These are phyloP conservation scores for Hypotaenidia okinawae DNA, from an alignment of 2,797 vertebrate species.

Conservation along the genomic window DNA sequence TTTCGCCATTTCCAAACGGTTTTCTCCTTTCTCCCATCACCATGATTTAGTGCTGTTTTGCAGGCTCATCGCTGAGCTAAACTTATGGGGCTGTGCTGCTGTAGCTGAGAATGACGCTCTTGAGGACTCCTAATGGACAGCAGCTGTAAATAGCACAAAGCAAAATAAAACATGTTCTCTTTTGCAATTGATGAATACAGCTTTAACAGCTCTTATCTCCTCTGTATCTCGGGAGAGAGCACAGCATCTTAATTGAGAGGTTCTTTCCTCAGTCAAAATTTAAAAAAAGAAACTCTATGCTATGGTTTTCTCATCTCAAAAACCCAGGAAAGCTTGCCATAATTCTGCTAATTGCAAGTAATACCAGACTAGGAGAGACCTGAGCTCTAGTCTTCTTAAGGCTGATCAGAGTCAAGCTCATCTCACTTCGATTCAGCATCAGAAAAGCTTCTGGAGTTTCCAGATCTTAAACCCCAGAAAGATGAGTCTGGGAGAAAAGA, in stretches of 20 bases:
- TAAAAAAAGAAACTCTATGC: not conserved
- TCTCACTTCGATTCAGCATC: not conserved
- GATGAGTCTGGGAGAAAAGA: rapidly evolving
- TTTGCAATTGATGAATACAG: constrained; percentile 49
- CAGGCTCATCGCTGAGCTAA: constrained; percentile 55
- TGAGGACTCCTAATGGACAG: constrained; percentile 72
- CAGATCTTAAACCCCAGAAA: not conserved
- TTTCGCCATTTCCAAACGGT: constrained; percentile 37
- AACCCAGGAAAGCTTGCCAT: not conserved
- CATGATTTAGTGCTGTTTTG: constrained; percentile 69
- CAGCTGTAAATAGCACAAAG: constrained; percentile 71
- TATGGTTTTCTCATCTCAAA: not conserved
- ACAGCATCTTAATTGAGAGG: not conserved
- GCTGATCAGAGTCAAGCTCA: not conserved
- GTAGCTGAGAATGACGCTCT: constrained; percentile 65
- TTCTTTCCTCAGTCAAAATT: not conserved
- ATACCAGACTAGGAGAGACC: not conserved
- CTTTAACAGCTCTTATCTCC: constrained; percentile 59
- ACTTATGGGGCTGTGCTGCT: constrained; percentile 47
- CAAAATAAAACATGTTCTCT: constrained; percentile 37
- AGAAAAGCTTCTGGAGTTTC: not conserved
- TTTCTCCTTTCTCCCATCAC: constrained; percentile 49
- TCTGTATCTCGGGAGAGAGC: not conserved
- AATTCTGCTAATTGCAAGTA: not conserved
- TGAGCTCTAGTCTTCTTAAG: not conserved